Evolutionary conservation across 92 coral and sea anemone genomes (phyloP).

Genomic region (Zoanthus solanderi): DNA sequence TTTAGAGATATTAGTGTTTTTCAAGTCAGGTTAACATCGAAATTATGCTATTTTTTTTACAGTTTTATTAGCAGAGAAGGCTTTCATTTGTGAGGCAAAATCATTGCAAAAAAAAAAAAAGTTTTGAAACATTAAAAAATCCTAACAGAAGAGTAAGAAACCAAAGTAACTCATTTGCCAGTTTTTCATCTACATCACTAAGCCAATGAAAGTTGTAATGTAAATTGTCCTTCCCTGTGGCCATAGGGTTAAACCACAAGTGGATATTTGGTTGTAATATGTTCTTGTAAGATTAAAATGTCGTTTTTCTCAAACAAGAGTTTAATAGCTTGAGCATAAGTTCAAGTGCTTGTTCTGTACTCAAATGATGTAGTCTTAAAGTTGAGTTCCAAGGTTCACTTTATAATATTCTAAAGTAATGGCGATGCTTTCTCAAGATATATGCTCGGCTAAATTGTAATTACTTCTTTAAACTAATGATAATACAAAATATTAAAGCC

Average conservation of each 20-base stretch:
- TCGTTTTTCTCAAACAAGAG: constrained; percentile 11
- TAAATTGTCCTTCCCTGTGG: not conserved
- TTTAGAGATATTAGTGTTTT: not conserved
- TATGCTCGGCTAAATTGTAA: not conserved
- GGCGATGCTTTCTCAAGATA: not conserved
- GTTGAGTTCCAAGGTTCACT: not conserved
- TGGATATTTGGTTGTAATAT: not conserved
- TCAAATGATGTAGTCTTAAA: not conserved
- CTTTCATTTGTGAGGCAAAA: not conserved
- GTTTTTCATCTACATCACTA: not conserved
- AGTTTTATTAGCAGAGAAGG: not conserved
- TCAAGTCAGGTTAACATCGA: not conserved
- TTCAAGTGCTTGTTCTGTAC: not conserved
- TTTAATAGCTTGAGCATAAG: not conserved
- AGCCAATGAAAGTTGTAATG: not conserved
- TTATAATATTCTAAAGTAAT: not conserved
- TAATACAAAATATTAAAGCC: not conserved
- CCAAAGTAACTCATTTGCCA: not conserved
- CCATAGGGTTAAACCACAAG: constrained; percentile 33
- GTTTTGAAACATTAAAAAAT: not conserved
- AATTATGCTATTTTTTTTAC: not conserved
- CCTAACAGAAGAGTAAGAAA: too few species aligned
- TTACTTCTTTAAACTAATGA: not conserved
- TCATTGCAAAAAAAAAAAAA: not conserved
- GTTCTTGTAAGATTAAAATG: constrained; percentile 12